Evolutionary conservation across 2,113 vertebrate genomes (phyloP), one percentile per base, ranked within the genome.

Genomic region (Cephalopterus ornatus): DNA sequence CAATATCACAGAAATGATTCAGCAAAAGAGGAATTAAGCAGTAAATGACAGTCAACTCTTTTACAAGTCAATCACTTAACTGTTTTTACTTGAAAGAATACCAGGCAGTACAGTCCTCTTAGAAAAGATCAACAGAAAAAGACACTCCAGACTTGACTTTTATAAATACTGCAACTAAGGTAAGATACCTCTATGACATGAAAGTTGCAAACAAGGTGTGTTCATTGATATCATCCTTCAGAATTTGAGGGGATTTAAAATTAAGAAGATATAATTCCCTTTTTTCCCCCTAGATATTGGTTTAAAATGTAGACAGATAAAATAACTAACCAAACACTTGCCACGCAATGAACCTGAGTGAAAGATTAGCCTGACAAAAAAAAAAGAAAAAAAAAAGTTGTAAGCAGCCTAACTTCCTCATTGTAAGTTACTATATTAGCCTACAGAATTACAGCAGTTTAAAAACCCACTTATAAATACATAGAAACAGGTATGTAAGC

Each of bases 11-110:
- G 85, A 89, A 94, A 82, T 72, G 15, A 76, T 84, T 86, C 88
- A 85, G 75, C 62, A 56, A 89, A 82, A 79, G 85, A 95, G 27
- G 67, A 93, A 92, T 93, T 96, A 93, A 76, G 79, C 66, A 53
- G 47, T 71, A 77, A 89, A 73, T 21, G 53, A 58, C 74, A 89
- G 50, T 35, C 74, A 55, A 33, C 32, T 65, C 41, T 76, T 88
- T 80, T 66, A 78, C 37, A 87, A 95, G 56, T 80, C 78, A 92
- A n/a, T 94, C 74, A 42, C 24, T 85, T 62, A 52, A 85, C 26
- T 65, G 42, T 10, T 91, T 92, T 88, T 75, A 67, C 88, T 75
- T 62, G 41, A 97, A 95, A 74, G 14, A 58, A 37, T 73, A 78
- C 11, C 56, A 91, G 47, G 67, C 88, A 93, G 66, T 59, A 70